A percentile compares a stretch with the other conserved stretches of the same genome.
phyloP scores from a whole-genome alignment of 2,113 vertebrate genomes.

The Sus scrofa region T2T-Sscrofa CM000813.6:111386501-111387000 shows the following conservation, averaged over 20 bases:
- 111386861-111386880: conserved; percentile 42
- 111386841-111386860: conserved; percentile 38
- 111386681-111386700: conserved; percentile 83
- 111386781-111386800: conserved; percentile 33
- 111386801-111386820: conserved; percentile 21
- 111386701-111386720: conserved; percentile 73
- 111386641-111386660: conserved; percentile 82
- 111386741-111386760: conserved; percentile 64
- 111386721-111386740: conserved; percentile 73
- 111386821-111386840: neutral
- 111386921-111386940: conserved; percentile 47
- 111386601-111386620: conserved; percentile 84
- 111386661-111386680: conserved; percentile 82
- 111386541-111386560: conserved; percentile 82
- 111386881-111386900: conserved; percentile 57
- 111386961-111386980: conserved; percentile 25
- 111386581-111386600: conserved; percentile 79
- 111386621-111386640: conserved; percentile 81
- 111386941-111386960: conserved; percentile 21
- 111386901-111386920: conserved; percentile 56
- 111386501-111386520: conserved; percentile 80
- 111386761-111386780: conserved; percentile 35
- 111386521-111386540: conserved; percentile 82
- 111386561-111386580: conserved; percentile 82
- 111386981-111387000: neutral